Conservation (phyloP, 1,140 invertebrate genomes). For the Doryteuthis pealeii region DNA sequence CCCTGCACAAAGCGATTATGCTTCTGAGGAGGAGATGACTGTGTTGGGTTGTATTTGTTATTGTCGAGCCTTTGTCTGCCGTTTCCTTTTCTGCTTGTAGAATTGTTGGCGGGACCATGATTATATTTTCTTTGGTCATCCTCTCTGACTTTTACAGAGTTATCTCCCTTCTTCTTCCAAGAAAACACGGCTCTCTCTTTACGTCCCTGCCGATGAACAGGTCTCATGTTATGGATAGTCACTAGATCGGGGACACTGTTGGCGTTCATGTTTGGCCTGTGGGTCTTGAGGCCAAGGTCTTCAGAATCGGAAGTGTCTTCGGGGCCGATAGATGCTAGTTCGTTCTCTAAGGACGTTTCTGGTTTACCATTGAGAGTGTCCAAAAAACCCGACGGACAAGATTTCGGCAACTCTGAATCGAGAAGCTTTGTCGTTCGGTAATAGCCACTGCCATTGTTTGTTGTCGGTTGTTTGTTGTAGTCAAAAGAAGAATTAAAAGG, state of each 20-base stretch:
- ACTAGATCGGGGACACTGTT: background rate
- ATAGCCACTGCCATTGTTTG: background rate
- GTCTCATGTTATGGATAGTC: background rate
- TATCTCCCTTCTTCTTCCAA: background rate
- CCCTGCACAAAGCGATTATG: too few species aligned
- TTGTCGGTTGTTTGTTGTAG: background rate
- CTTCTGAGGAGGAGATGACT: background rate
- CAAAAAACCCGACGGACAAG: background rate
- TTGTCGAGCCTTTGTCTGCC: background rate
- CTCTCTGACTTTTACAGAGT: background rate
- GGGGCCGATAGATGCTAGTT: background rate
- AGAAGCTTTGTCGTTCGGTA: background rate
- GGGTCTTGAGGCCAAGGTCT: background rate
- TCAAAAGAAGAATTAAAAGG: too few species aligned
- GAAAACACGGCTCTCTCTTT: too few species aligned
- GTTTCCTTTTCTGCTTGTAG: background rate
- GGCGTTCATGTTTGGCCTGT: background rate
- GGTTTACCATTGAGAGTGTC: background rate
- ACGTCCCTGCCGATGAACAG: background rate
- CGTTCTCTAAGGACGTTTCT: background rate
- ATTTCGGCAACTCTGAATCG: background rate
- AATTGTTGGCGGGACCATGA: background rate
- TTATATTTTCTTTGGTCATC: too few species aligned
- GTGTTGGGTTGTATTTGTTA: background rate
- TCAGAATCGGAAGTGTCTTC: background rate